Evolutionary conservation across 2,888 invertebrate genomes (phyloP).

Genomic region (Dioctria linearis): DNA sequence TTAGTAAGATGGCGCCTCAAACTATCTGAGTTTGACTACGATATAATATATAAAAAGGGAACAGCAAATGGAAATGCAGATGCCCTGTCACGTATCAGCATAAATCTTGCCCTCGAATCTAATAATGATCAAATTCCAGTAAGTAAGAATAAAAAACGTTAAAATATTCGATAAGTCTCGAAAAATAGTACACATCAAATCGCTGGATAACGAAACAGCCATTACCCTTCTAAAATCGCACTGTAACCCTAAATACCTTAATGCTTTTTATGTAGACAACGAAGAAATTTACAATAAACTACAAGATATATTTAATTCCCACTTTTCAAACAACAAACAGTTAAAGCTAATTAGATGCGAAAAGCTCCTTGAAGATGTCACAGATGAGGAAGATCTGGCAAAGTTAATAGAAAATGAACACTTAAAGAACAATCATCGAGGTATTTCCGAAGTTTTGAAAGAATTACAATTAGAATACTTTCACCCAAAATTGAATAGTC

Average conservation of each 20-base stretch:
- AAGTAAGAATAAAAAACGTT: not conserved
- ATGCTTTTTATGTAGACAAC: not conserved
- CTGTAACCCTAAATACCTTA: not conserved
- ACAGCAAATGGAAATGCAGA: no score
- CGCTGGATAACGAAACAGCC: conserved; percentile 8
- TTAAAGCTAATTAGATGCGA: no score
- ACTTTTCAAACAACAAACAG: no score
- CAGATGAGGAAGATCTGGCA: conserved; percentile 50
- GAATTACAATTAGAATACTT: no score
- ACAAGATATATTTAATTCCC: not conserved
- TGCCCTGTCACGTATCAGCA: conserved; percentile 57
- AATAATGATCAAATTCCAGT: not conserved
- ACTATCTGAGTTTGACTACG: no score
- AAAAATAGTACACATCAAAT: not conserved
- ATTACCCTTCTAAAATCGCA: not conserved
- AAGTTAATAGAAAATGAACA: conserved; percentile 56
- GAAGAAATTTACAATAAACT: not conserved
- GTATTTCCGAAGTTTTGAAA: no score
- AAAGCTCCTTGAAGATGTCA: conserved; percentile 35
- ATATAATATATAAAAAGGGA: no score
- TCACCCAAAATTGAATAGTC: conserved; percentile 3
- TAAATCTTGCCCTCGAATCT: conserved; percentile 40
- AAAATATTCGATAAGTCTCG: not conserved
- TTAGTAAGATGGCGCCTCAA: no score
- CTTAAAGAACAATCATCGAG: no score